phyloP scores from a whole-genome alignment of 2,888 invertebrate genomes.

The Rambutsinella grinnellia region DNA sequence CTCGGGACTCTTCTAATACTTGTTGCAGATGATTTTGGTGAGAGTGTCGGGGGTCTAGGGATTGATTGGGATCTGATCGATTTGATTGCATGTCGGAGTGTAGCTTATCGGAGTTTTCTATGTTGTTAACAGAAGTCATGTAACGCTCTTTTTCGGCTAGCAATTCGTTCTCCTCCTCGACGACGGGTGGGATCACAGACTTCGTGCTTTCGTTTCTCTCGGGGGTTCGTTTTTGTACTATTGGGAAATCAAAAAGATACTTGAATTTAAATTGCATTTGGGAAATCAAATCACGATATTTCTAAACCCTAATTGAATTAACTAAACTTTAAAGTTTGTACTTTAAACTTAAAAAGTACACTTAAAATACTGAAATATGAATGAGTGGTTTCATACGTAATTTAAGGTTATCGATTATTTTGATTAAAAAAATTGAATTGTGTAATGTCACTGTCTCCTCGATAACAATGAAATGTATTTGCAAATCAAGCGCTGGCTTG shows the following conservation, averaged over 20 bases:
- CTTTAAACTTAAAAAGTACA: background rate
- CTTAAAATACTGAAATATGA: background rate
- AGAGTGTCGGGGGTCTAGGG: slow-evolving; percentile 20
- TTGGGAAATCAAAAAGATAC: no score
- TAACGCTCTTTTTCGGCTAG: slow-evolving; percentile 53
- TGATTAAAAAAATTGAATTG: no score
- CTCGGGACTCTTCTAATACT: slow-evolving; percentile 46
- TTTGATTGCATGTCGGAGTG: slow-evolving; percentile 20
- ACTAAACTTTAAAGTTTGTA: no score
- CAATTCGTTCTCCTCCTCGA: slow-evolving; percentile 60
- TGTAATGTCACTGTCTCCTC: no score
- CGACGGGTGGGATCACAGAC: slow-evolving; percentile 64
- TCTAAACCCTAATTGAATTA: no score
- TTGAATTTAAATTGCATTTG: no score
- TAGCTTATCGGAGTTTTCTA: slow-evolving; percentile 32
- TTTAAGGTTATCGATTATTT: background rate
- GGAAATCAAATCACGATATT: no score
- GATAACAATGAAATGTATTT: no score
- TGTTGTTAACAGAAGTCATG: slow-evolving; percentile 45
- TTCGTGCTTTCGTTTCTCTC: slow-evolving; percentile 61
- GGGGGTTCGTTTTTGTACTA: slow-evolving; percentile 66
- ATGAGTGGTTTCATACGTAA: background rate
- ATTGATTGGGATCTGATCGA: slow-evolving; percentile 14
- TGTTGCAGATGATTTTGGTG: slow-evolving; percentile 45
- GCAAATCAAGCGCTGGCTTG: no score